Base-by-base conservation (phyloP, 2,113 vertebrate genomes). In the Prietella phreatophila region DNA sequence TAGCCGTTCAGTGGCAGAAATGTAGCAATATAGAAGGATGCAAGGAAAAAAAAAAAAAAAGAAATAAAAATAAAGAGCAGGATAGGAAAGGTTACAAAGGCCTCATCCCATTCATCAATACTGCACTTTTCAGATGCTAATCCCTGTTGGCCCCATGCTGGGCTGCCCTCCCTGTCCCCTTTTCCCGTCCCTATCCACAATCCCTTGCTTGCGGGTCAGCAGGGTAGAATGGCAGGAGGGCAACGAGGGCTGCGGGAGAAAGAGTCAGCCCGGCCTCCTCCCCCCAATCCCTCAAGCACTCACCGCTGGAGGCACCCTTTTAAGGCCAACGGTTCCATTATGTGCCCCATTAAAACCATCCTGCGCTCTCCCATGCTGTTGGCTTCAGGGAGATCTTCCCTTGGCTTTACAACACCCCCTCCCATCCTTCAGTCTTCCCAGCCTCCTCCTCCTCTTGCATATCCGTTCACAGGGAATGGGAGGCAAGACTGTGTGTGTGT, bases 51-150 rank as follows among this genome's bases (percentile, higher is more conserved):
- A 53, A 47, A 5, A 83, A 33, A 88, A 4, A 69, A 19, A 30
- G 39, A 60, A 69, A 88, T 69, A 87, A 83, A 89, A 7, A 81
- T 84, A 78, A 69, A 83, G 73, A 86, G 27, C 47, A n/a, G 79
- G 79, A 85, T 58, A 71, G 25, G 78, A 65, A 88, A 84, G 80
- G 88, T 89, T 90, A 93, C 87, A 92, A 90, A 93, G 89, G 53
- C 67, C 91, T 91, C 87, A 90, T 90, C 93, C 87, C 89, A 42
- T 91, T 93, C 94, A 95, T 95, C 94, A 94, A 94, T 94, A 94
- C 93, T 3, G 7, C 65, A 80, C 73, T 90, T 93, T 94, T 95
- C 91, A 95, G 92, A 96, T 94, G 93, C 92, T 95, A 95, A 94
- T 94, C 91, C 91, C 82, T 91, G 91, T 85, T 90, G 91, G 85